Conservation (phyloP, 1,140 invertebrate species). For the Drosophila insularis region DNA sequence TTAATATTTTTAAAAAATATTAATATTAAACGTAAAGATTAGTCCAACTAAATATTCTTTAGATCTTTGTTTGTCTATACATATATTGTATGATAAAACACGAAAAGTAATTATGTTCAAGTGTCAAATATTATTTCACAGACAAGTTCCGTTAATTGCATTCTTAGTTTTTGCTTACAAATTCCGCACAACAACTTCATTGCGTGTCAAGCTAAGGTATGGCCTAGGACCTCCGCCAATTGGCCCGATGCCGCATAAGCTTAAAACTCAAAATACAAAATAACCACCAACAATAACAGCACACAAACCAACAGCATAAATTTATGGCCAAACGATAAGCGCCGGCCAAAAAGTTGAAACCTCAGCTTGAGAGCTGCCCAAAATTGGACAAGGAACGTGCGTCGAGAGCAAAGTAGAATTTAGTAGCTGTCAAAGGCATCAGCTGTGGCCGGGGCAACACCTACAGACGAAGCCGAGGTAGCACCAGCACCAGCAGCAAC, state of each 20-base stretch:
- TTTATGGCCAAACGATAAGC: conserved; percentile 76
- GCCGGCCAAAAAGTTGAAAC: conserved; percentile 45
- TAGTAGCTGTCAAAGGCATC: conserved; percentile 79
- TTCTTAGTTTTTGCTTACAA: conserved; percentile 46
- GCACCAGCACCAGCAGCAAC: conserved; percentile 24
- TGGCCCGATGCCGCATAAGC: conserved; percentile 30
- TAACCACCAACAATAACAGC: conserved; percentile 19
- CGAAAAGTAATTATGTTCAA: conserved; percentile 50
- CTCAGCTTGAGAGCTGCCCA: conserved; percentile 46
- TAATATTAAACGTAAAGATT: no score
- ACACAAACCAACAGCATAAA: conserved; percentile 49
- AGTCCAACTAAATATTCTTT: no score
- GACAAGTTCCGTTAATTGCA: conserved; percentile 76
- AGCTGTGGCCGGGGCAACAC: conserved; percentile 74
- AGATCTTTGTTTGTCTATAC: background rate
- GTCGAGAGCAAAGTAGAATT: conserved; percentile 67
- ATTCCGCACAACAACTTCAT: conserved; percentile 73
- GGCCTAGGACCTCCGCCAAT: conserved; percentile 61
- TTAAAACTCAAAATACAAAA: conserved; percentile 16
- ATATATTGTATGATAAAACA: conserved; percentile 22
- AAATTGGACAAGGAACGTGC: conserved; percentile 79
- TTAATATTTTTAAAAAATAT: no score
- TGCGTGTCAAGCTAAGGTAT: conserved; percentile 64
- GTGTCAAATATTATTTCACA: conserved; percentile 32
- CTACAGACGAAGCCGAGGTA: conserved; percentile 49